Conservation (phyloP, 1,140 invertebrate species). For the Sycophaga agraensis region DNA sequence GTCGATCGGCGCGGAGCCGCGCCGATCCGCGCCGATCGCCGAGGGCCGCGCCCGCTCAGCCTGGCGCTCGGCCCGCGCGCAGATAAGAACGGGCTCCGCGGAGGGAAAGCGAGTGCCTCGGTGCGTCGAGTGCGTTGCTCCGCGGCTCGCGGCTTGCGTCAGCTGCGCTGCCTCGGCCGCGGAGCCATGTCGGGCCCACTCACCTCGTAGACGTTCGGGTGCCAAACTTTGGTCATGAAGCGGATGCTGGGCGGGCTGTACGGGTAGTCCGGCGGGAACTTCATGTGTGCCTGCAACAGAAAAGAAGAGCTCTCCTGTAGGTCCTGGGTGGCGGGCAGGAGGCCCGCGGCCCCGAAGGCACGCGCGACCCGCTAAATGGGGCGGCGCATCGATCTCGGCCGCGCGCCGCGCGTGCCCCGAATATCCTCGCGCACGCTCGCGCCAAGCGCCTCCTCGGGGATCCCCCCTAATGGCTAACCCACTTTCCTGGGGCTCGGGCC, state of each 20-base stretch:
- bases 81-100: neutral
- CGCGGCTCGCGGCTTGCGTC: too few species aligned
- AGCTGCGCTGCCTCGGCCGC: conserved; percentile 20
- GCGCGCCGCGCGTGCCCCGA: conserved; percentile 38
- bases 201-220: conserved; percentile 99
- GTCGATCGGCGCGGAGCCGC: too few species aligned
- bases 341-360: too few species aligned
- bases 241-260: conserved; percentile 97
- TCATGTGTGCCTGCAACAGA: conserved; percentile 90
- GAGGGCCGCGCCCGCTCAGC: too few species aligned
- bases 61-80: too few species aligned
- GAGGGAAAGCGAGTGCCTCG: too few species aligned
- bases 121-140: too few species aligned
- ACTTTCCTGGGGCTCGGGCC: conserved; percentile 36
- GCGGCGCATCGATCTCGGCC: conserved; percentile 5
- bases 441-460: conserved; percentile 43
- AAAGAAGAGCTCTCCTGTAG: too few species aligned
- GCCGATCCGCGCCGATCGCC: too few species aligned
- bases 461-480: conserved; percentile 46
- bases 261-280: conserved; percentile 96
- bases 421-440: conserved; percentile 37
- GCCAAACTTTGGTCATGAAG: conserved; percentile 99
- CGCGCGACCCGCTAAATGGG: neutral
- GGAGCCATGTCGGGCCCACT: conserved; percentile 58
- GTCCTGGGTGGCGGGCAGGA: too few species aligned